Percentiles rank a stretch among this genome's conserved stretches.
phyloP scores from a whole-genome alignment of 2,113 vertebrate species.

The Atherinomorus stipes region DNA sequence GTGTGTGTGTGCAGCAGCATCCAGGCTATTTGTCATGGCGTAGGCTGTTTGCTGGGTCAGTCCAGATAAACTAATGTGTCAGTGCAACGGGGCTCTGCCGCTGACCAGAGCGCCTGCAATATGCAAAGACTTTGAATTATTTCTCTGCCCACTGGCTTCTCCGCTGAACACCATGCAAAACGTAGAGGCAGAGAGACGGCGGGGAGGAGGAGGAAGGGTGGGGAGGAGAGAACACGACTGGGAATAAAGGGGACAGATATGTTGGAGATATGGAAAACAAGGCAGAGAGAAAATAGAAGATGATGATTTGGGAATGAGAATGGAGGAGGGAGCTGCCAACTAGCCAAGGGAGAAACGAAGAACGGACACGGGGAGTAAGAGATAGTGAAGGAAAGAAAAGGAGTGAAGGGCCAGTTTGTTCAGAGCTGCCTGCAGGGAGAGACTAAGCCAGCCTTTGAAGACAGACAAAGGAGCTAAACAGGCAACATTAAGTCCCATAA shows the following conservation, averaged over 20 bases:
- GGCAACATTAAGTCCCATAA: constrained; percentile 65
- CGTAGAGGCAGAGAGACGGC: constrained; percentile 25
- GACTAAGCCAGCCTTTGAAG: constrained; percentile 71
- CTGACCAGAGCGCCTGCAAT: constrained; percentile 84
- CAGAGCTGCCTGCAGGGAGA: constrained; percentile 48
- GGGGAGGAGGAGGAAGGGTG: not conserved
- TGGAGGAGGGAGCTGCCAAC: constrained; percentile 12
- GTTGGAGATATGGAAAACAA: constrained; percentile 34
- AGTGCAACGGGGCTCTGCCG: constrained; percentile 72
- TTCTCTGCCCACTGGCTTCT: constrained; percentile 80
- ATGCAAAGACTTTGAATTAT: constrained; percentile 86
- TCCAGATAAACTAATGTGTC: constrained; percentile 86
- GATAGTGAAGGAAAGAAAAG: constrained; percentile 34
- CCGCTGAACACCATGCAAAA: constrained; percentile 53
- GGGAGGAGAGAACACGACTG: constrained; percentile 24
- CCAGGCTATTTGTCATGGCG: constrained; percentile 83
- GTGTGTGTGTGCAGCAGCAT: constrained; percentile 55
- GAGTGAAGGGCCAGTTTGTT: constrained; percentile 41
- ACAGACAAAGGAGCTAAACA: constrained; percentile 57
- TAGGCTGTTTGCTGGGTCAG: constrained; percentile 82
- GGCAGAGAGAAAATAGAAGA: constrained; percentile 11
- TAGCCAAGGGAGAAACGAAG: constrained; percentile 10
- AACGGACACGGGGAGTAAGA: constrained; percentile 34
- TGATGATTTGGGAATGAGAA: constrained; percentile 34
- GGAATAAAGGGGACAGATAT: constrained; percentile 31